Percentiles rank a stretch among this genome's conserved stretches.
Conservation (phyloP, 2,888 invertebrate genomes). For the Drosophila quinaria region DNA sequence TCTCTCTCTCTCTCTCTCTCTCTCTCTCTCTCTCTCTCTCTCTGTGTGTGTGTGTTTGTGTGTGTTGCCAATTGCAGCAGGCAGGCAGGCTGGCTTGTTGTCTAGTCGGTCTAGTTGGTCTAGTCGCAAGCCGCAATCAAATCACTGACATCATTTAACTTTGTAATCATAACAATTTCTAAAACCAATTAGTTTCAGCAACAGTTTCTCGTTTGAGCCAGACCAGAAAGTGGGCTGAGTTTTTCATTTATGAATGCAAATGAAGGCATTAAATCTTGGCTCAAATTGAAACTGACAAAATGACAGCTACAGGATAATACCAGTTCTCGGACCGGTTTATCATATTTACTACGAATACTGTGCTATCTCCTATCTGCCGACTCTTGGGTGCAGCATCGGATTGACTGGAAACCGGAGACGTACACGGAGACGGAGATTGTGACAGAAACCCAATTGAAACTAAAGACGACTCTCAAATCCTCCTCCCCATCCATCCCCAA, state of each 20-base stretch:
- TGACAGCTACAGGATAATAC: slow-evolving; percentile 72
- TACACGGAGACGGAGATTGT: slow-evolving; percentile 31
- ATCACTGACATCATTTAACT: slow-evolving; percentile 77
- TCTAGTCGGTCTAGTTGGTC: slow-evolving; percentile 59
- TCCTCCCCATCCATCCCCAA: slow-evolving; percentile 12
- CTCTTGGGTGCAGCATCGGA: slow-evolving; percentile 41
- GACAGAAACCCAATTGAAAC: slow-evolving; percentile 33
- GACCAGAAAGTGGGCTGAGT: slow-evolving; percentile 63
- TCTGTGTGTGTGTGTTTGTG: background rate
- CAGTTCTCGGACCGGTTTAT: slow-evolving; percentile 53
- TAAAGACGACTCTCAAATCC: slow-evolving; percentile 31
- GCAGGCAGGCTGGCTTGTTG: slow-evolving; percentile 21
- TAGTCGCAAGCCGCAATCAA: slow-evolving; percentile 60
- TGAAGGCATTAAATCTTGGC: slow-evolving; percentile 77
- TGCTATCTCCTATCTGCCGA: background rate
- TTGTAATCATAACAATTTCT: slow-evolving; percentile 81
- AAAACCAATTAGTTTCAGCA: slow-evolving; percentile 72
- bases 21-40: no score
- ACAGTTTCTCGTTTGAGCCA: slow-evolving; percentile 40
- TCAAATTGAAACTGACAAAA: slow-evolving; percentile 77
- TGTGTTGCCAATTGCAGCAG: slow-evolving; percentile 13
- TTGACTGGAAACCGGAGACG: slow-evolving; percentile 38
- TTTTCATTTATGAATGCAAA: slow-evolving; percentile 79
- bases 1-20: no score
- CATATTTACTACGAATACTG: background rate